Evolutionary conservation across 2,797 vertebrate species (phyloP), one percentile per base, ranked within the genome.

Genomic region (Ataeniobius toweri): DNA sequence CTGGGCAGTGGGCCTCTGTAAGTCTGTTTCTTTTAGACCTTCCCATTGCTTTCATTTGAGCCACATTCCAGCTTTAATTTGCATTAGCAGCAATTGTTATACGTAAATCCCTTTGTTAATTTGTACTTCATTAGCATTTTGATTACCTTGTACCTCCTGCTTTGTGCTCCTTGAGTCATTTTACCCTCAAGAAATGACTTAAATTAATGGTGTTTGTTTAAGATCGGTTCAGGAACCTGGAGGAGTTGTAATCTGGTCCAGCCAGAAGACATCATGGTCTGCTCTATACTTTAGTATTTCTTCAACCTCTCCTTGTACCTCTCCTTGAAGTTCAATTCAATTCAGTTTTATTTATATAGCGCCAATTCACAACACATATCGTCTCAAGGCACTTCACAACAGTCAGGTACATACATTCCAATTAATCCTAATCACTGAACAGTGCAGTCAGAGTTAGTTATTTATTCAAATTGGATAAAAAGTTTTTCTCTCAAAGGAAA

Each of bases 121-220:
- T 63, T 63, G 61, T 73, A 18, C n/a, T 61, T 14, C 63, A 72
- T 78, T 75, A 78, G 81, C 73, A 76, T 81, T 73, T 73, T 41
- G 46, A 26, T 79, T 36, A 50, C 36, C 76, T 41, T 63, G 63
- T 63, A 12, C 7, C 24, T 53, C 24, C 50, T 75, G 2, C 6
- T 51, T 28, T 63, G 12, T 73, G 59, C 24, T 63, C 22, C 50
- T 36, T 31, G 65, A 48, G 44, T 36, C 3, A 0, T 76, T 59
- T 69, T 53, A 56, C 22, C 50, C 50, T 48, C 44, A 55, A 48
- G 39, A 78, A 80, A 80, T 83, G 51, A 80, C 71, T 73, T 68
- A 58, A 58, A 74, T 71, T 73, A 79, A 77, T 59, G 56, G 75
- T 22, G n/a, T 78, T 78, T 78, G 76, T 72, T 50, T 4, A 3